Conservation (phyloP, 2,797 vertebrate species). For the Onychomys torridus region DNA sequence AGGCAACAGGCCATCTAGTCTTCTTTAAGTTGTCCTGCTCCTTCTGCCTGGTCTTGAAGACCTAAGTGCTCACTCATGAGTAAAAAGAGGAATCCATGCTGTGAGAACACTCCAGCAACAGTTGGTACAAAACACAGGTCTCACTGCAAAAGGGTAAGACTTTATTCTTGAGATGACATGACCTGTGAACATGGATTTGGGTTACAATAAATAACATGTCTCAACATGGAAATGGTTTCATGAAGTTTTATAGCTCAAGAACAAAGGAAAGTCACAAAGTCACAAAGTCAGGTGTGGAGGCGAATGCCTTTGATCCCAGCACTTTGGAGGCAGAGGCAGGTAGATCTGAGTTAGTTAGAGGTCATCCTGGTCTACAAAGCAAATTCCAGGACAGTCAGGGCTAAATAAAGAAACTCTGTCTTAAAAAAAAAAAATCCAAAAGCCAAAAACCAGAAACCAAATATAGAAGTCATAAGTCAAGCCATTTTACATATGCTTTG, state of each 20-base stretch:
- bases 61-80: background rate
- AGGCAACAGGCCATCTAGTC: background rate
- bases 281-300: background rate
- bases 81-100: background rate
- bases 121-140: background rate
- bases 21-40: background rate
- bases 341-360: background rate
- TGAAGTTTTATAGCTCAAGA: background rate
- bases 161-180: background rate
- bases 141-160: background rate
- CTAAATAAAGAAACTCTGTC: background rate
- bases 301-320: background rate
- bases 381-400: background rate
- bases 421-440: background rate
- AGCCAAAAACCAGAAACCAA: background rate
- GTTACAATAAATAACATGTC: background rate
- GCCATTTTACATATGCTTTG: background rate
- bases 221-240: background rate
- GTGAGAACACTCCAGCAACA: background rate
- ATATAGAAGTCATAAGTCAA: background rate
- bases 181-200: too few relatives aligned
- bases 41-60: background rate
- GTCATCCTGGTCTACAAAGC: background rate
- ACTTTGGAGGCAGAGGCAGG: background rate
- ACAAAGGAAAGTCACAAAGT: background rate